Base-by-base conservation (phyloP, 23 tunicate genomes). In the Ascidia mentula region DNA sequence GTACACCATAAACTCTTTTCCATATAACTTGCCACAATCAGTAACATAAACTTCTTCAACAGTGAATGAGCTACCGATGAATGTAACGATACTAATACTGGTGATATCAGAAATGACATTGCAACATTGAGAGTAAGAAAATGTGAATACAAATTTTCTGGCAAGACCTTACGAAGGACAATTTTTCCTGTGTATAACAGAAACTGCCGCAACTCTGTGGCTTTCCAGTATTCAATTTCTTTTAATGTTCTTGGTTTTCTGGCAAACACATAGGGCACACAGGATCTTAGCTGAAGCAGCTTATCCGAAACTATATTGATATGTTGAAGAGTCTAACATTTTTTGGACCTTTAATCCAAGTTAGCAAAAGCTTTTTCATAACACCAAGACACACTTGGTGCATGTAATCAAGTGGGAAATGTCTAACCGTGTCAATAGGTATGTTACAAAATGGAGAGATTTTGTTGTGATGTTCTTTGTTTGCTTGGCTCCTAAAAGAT, bases 331-430 rank as follows among this genome's bases (percentile, higher is more conserved):
- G 72, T 34, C 78, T 46, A 17, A 79, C 72, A 37, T 69, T 69
- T 37, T 15, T 37, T 6, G 82, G 72, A 36, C 89, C 89, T 37
- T 45, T 34, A n/a, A 78, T 69, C 89, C 89, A 85, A 28, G 36
- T 38, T 40, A 71, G 38, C 33, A 85, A 33, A 22, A 85, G 15
- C 36, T 85, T 77, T 40, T 79, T 80, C 40, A 78, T 79, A 1
- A 77, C 82, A 40, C 82, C 89, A 5, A 85, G 45, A 40, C 89
- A 85, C 20, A 85, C 82, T 33, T 77, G 89, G 38, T 85, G 89
- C 89, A 85, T 78, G 35, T 74, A 74, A 37, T 74, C 78, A 37
- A 85, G 36, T 0, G 78, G 78, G 45, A 77, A 85, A 39, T 61
- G 71, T 3, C 36, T 40, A 45, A 85, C 73, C 71, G 77, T 69